Base-by-base conservation (phyloP, 1,140 invertebrate species). In the Caenorhabditis tropicalis region DNA sequence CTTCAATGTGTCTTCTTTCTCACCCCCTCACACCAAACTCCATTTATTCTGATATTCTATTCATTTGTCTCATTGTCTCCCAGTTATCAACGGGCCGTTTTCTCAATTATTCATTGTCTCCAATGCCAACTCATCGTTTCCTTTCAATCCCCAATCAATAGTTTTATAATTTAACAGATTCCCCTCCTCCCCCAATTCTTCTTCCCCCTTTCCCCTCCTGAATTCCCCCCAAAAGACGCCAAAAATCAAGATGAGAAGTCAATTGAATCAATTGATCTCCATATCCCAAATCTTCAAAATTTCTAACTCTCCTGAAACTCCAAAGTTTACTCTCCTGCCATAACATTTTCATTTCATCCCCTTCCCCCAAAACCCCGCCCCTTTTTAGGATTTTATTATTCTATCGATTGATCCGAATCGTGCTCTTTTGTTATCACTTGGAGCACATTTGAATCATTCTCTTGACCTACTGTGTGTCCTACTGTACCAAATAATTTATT, bases 21-120 rank as follows among this genome's bases (percentile, higher is more conserved):
- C n/a, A n/a, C n/a, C n/a, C n/a, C n/a, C n/a, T n/a, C 39, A 43
- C 5, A 43, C 39, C 53, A 56, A 56, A 56, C 53, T n/a, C 21
- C 53, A 21, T 56, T 27, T n/a, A 56, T 10, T 27, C 53, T 4
- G 7, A 51, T n/a, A 51, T 51, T 51, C 21, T 21, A 16, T 51
- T 51, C 43, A 51, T n/a, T 21, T 16, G 19, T 51, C 21, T 56
- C 10, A 27, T 56, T 56, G 53, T 65, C 65, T 74, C 65, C 65
- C 65, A 74, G 65, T 74, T 74, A 74, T 19, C 21, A 74, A 74
- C 65, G 65, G 65, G 65, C 65, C 10, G 33, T 74, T 74, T 24
- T 27, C 27, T 65, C 53, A 27, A 27, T n/a, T 27, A 27, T 12
- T 56, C 15, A 27, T 1, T 27, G 53, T 27, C 9, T 10, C 16